phyloP scores from a whole-genome alignment of 2,888 invertebrate genomes.

The Bugulina stolonifera region DNA sequence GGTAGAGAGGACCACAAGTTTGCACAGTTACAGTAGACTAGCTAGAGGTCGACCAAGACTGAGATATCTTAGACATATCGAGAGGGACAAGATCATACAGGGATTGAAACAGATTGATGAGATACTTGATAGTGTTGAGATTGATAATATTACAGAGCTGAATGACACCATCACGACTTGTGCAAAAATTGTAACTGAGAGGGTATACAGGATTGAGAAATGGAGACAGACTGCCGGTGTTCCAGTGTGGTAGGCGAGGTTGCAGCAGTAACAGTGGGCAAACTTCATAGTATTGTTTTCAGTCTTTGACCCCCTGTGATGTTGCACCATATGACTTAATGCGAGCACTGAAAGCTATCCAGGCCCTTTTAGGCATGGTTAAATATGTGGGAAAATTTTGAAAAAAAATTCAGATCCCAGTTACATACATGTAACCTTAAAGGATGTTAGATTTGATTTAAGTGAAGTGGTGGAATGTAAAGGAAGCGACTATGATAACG shows the following conservation, averaged over 20 bases:
- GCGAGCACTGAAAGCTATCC: too few relatives aligned
- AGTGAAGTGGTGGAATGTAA: conserved; percentile 12
- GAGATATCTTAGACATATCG: background rate
- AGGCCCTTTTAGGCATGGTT: too few relatives aligned
- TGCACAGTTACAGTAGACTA: background rate
- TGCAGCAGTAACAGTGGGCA: conserved; percentile 12
- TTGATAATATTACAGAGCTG: background rate
- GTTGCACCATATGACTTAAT: too few relatives aligned
- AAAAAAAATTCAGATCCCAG: too few relatives aligned
- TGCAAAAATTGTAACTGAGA: conserved; percentile 16
- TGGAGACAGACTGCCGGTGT: background rate
- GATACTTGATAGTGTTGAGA: conserved; percentile 21
- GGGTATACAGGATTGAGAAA: background rate
- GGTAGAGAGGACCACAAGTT: too few relatives aligned
- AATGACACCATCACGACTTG: conserved; percentile 14
- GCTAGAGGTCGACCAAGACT: conserved; percentile 5
- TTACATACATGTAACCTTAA: too few relatives aligned
- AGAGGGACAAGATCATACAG: conserved; percentile 12
- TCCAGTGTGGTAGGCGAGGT: conserved; percentile 3
- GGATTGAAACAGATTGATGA: conserved; percentile 6
- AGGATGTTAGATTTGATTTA: background rate
- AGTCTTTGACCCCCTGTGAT: too few relatives aligned
- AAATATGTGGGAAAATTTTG: too few relatives aligned
- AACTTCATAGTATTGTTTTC: too few relatives aligned
- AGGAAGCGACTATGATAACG: conserved; percentile 3